Base-by-base conservation (phyloP, 2,888 invertebrate genomes). In the Baccha elongata region DNA sequence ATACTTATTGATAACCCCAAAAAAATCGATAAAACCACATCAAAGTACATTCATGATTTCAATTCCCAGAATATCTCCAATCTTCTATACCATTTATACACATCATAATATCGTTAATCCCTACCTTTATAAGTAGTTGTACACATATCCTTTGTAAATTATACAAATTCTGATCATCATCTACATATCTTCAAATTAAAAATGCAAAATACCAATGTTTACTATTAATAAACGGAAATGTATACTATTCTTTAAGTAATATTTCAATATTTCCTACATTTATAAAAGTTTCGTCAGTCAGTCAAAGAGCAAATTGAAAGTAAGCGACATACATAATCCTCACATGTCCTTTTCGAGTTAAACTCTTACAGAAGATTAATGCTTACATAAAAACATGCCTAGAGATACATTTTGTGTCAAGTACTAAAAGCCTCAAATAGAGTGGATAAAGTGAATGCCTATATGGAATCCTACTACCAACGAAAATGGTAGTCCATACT, bases 261-360 rank as follows among this genome's bases (percentile, higher is more conserved):
- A 23, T 23, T 23, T 3, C 23, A 23, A 23, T 23, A 23, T 5
- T 48, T 17, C n/a, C 32, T n/a, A 21, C 42, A 40, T 42, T 17
- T 23, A n/a, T n/a, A 23, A 23, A 29, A 1, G 2, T 3, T 17
- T 26, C 11, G 11, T 11, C 6, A 32, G 21, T 50, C 50, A 58
- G 50, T 67, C 74, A 74, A 52, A 74, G 67, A 52, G 15, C n/a
- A 21, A 52, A 52, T 58, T 78, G 58, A 72, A 60, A 60, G 52
- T 48, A 78, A 42, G 42, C 55, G 40, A 75, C 62, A 13, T 68
- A 37, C 6, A 68, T 60, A 75, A 62, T 75, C 26, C 46, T 58
- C 15, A 7, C 35, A 21, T 55, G 32, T 17, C 32, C 23, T 40
- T 37, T 53, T 35, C 29, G 55, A 53, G 29, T 40, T 48, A 58